phyloP scores from a whole-genome alignment of 2,797 vertebrate species.

The Siniperca undulata region DNA sequence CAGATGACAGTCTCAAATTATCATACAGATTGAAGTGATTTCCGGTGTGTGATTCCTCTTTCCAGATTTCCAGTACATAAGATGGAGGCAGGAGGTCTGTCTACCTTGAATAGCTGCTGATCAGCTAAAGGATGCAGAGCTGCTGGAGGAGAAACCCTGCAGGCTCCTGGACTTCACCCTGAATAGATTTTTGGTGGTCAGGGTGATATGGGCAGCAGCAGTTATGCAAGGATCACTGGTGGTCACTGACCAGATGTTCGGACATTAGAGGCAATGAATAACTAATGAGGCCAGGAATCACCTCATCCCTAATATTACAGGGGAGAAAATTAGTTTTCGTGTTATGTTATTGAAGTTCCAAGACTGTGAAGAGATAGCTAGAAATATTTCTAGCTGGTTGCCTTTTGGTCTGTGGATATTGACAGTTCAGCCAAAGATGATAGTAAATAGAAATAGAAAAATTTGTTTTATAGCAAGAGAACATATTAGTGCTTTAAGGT shows the following conservation, averaged over 20 bases:
- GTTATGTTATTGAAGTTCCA: constrained; percentile 41
- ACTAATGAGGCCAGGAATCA: constrained; percentile 72
- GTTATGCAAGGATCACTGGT: constrained; percentile 68
- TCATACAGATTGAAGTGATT: constrained; percentile 77
- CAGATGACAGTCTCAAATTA: constrained; percentile 64
- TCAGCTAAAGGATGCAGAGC: constrained; percentile 55
- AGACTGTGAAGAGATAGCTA: constrained; percentile 27
- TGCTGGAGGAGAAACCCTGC: constrained; percentile 50
- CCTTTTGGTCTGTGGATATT: constrained; percentile 27
- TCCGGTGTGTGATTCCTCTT: constrained; percentile 59
- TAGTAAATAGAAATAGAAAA: not conserved
- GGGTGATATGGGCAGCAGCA: constrained; percentile 5
- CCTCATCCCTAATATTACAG: constrained; percentile 43
- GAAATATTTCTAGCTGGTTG: constrained; percentile 18
- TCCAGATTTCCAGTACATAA: constrained; percentile 62
- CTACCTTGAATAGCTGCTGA: constrained; percentile 65
- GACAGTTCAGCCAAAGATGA: not conserved
- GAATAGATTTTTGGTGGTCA: constrained; percentile 42
- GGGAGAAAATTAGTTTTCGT: constrained; percentile 42
- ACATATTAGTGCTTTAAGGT: not conserved
- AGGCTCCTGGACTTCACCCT: constrained; percentile 37
- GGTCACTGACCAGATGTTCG: constrained; percentile 78
- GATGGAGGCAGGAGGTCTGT: constrained; percentile 56
- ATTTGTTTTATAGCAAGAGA: not conserved
- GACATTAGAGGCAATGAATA: constrained; percentile 79